Evolutionary conservation across 2,113 vertebrate genomes (phyloP), one percentile per base, ranked within the genome.

Genomic region (Platysternon megacephalum): DNA sequence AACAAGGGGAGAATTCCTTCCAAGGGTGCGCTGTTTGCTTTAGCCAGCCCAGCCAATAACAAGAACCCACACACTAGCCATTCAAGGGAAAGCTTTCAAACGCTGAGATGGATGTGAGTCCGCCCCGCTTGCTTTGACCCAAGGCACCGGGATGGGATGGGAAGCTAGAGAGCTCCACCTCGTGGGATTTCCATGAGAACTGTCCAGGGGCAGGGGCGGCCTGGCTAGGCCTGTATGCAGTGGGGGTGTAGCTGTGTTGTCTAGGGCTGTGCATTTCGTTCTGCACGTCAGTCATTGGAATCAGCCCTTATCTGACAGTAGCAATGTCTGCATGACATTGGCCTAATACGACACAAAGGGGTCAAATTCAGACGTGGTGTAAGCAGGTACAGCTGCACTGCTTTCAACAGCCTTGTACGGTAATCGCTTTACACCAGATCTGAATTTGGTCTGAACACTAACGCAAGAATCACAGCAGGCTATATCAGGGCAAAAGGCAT

Each of bases 241-340:
- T 2, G 35, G 13, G 9, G n/a, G 4, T 21, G 35, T 39, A 5
- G 35, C 35, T 10, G 16, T 72, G n/a, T 39, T 39, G 65, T n/a
- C 35, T 2, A n/a, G 16, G 17, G 65, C 65, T 68, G 35, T 68
- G 65, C 35, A 11, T 72, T 72, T 72, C 21, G 8, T 22, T 72
- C 65, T 72, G 19, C 65, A 72, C 5, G 9, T 72, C 65, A 11
- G 26, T 78, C 42, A 28, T 29, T 44, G 74, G 39, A 42, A 78
- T 14, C 74, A 46, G 39, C 42, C 42, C 39, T 65, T 46, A 35
- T 46, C 49, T 29, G 16, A 24, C 5, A 35, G 8, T 32, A 65
- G 84, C 0, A 1, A 39, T 6, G 24, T 1, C n/a, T 8, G 0
- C 2, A 5, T 65, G 19, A 79, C 32, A 1, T 21, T 17, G 35